These are phyloP conservation scores for Leptosomus discolor DNA, from an alignment of 2,113 vertebrate species.

Conservation along the genomic window DNA sequence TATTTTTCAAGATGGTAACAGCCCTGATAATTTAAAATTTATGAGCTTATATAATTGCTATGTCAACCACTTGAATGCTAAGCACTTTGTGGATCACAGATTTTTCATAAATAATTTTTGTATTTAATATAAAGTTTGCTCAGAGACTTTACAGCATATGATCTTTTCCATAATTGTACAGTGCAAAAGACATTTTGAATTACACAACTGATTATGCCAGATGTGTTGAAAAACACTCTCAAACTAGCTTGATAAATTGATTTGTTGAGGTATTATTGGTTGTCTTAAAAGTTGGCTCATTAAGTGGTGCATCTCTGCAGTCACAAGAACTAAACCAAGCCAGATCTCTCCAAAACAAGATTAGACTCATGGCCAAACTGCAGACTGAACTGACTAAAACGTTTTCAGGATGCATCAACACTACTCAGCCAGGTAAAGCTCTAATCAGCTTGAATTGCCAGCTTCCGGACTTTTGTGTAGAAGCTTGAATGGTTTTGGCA, in stretches of 20 bases:
- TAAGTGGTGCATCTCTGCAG: slow-evolving; percentile 36
- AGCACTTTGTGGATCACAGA: slow-evolving; percentile 84
- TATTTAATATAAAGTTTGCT: slow-evolving; percentile 83
- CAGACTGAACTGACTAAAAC: neutral
- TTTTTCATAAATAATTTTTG: slow-evolving; percentile 84
- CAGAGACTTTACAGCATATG: slow-evolving; percentile 78
- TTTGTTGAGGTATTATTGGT: slow-evolving; percentile 23
- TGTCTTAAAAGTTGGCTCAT: slow-evolving; percentile 25
- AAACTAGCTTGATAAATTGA: slow-evolving; percentile 22
- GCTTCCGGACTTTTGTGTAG: slow-evolving; percentile 23
- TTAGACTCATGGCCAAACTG: slow-evolving; percentile 54
- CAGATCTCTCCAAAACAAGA: slow-evolving; percentile 61
- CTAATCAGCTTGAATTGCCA: slow-evolving; percentile 62
- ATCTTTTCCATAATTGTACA: slow-evolving; percentile 83
- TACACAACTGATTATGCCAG: slow-evolving; percentile 53
- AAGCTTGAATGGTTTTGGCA: slow-evolving; percentile 27
- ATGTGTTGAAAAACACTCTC: slow-evolving; percentile 50
- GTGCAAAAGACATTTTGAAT: slow-evolving; percentile 78
- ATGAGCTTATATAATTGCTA: slow-evolving; percentile 71
- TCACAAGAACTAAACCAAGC: slow-evolving; percentile 43
- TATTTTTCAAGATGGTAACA: slow-evolving; percentile 79
- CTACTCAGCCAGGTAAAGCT: slow-evolving; percentile 61
- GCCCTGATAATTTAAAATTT: slow-evolving; percentile 67
- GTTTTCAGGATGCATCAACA: slow-evolving; percentile 20
- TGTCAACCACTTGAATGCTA: slow-evolving; percentile 78